phyloP scores from a whole-genome alignment of 2,888 invertebrate genomes.

The Atethmia centrago region DNA sequence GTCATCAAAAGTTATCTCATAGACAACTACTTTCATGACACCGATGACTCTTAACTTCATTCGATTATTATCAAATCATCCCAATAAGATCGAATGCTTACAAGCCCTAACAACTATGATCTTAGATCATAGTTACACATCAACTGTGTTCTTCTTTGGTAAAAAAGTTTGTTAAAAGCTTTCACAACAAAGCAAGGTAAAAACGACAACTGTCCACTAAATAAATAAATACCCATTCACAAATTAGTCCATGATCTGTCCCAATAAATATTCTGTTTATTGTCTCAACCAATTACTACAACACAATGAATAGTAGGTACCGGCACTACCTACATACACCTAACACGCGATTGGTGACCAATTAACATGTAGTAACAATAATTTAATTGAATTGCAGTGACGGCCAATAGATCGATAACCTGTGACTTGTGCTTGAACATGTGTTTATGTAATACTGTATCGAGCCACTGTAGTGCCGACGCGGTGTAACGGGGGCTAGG shows the following conservation, averaged over 20 bases:
- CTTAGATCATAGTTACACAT: no score
- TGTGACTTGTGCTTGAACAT: conserved; percentile 57
- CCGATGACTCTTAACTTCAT: background rate
- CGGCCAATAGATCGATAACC: conserved; percentile 65
- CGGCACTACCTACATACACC: conserved; percentile 14
- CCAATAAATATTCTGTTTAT: conserved; percentile 40
- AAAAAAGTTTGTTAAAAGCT: background rate
- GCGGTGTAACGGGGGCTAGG: conserved; percentile 53
- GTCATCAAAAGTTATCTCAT: background rate
- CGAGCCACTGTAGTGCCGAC: conserved; percentile 66
- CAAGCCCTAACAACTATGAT: background rate
- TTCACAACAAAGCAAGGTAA: background rate
- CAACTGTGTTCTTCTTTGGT: background rate
- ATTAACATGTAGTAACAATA: conserved; percentile 48
- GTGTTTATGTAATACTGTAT: conserved; percentile 62
- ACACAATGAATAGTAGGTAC: conserved; percentile 14
- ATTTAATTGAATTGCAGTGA: conserved; percentile 62
- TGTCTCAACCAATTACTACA: conserved; percentile 25
- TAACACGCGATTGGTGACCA: conserved; percentile 37
- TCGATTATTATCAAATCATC: background rate
- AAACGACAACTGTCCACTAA: background rate
- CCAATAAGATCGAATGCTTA: background rate
- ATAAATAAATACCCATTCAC: conserved; percentile 15
- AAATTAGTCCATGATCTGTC: conserved; percentile 54
- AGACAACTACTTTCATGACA: no score